Evolutionary conservation across 2,113 vertebrate genomes (phyloP), one percentile per base, ranked within the genome.

Genomic region (Aspiorhynchus laticeps): DNA sequence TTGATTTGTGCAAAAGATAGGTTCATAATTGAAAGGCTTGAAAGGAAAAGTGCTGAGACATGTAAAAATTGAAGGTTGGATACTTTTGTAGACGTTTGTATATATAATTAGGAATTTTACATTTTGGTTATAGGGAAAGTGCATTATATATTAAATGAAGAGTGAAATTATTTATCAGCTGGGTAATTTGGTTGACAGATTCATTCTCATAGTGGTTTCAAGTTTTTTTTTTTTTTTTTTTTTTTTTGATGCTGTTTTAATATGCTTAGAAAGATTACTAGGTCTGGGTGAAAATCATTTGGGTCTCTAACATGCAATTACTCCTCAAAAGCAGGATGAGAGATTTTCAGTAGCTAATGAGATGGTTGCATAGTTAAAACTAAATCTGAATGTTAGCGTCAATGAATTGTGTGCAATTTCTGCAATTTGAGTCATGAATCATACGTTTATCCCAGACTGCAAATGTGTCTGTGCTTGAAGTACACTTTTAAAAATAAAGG

Each of bases 271-370:
- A 53, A 71, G 85, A 80, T 80, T 80, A 26, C 10, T 71, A 28
- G 36, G 46, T 59, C 28, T 61, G 33, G 31, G 11, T 46, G 51
- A 43, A 81, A 86, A 86, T 81, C 33, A 41, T 81, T 81, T 86
- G 33, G 51, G 67, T n/a, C 2, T 1, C 61, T 38, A 73, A 21
- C 48, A 71, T 81, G 71, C 71, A 81, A 81, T 86, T 86, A 81
- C 78, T 5, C 38, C n/a, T 19, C 38, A 28, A 69, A 65, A 48
- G 17, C 41, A 46, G 36, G 43, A 83, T 83, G 43, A 83, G 81
- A 53, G 43, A 26, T 71, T 71, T 71, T 83, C 17, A 53, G 81
- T 14, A 5, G 10, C 81, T 67, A 48, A 82, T 67, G 80, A 82
- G 80, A 82, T 7, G 80, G 38, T 83, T 83, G 19, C 63, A 51